Percentiles rank a stretch among this genome's conserved stretches.
Evolutionary conservation across 1,140 invertebrate genomes (phyloP).

Genomic region (Habropoda laboriosa): DNA sequence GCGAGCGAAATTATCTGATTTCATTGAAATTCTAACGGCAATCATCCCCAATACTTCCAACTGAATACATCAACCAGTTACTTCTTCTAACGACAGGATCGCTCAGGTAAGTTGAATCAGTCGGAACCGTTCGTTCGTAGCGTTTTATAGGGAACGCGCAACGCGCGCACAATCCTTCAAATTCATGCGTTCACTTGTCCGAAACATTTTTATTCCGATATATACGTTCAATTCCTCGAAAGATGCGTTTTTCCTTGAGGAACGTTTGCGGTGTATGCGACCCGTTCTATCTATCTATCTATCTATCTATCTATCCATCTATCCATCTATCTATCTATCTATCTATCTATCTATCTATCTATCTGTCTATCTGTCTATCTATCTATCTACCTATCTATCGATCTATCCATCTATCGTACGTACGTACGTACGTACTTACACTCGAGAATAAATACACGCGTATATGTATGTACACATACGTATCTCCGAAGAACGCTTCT

Average conservation of each 20-base stretch:
- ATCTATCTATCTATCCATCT: too few species aligned
- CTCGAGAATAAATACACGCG: neutral
- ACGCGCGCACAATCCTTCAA: too few species aligned
- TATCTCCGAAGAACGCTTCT: conserved; percentile 60
- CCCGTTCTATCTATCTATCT: too few species aligned
- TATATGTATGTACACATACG: too few species aligned
- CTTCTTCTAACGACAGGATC: conserved; percentile 36
- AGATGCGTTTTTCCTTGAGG: neutral
- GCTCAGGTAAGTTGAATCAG: conserved; percentile 66
- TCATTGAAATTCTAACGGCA: conserved; percentile 64
- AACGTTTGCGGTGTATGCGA: neutral
- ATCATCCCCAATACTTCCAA: conserved; percentile 79
- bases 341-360: too few species aligned
- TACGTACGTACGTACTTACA: neutral
- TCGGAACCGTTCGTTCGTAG: neutral
- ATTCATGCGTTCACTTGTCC: neutral
- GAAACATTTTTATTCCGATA: too few species aligned
- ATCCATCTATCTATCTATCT: too few species aligned
- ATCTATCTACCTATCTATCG: too few species aligned
- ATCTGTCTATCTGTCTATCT: too few species aligned
- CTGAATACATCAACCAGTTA: conserved; percentile 33
- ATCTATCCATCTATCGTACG: too few species aligned
- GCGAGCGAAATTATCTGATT: conserved; percentile 47
- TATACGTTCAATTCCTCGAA: neutral
- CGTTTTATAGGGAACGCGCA: too few species aligned